Evolutionary conservation across 2,888 invertebrate genomes (phyloP).

Genomic region (Heliconius erato): DNA sequence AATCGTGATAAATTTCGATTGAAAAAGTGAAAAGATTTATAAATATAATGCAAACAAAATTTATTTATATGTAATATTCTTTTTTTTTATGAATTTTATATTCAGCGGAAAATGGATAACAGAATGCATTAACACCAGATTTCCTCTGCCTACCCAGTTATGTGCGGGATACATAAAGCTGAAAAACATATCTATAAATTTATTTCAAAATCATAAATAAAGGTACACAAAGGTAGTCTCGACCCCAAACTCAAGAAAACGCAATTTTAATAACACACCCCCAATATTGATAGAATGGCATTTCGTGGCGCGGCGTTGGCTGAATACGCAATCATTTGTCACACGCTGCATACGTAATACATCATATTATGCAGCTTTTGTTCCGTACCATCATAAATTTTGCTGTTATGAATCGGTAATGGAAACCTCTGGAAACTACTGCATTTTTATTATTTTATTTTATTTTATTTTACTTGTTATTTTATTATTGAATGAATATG

Average conservation of each 20-base stretch:
- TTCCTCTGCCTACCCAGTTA: too few relatives aligned
- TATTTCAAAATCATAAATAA: too few relatives aligned
- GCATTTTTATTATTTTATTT: conserved; percentile 1
- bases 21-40: not conserved
- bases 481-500: not conserved
- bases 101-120: too few relatives aligned
- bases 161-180: not conserved
- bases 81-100: too few relatives aligned
- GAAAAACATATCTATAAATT: not conserved
- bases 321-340: conserved; percentile 40
- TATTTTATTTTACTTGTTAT: not conserved
- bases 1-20: not conserved
- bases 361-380: conserved; percentile 39
- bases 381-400: conserved; percentile 22
- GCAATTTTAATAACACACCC: conserved; percentile 32
- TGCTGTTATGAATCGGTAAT: conserved; percentile 23
- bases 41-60: not conserved
- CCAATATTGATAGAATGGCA: conserved; percentile 41
- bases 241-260: not conserved
- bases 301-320: conserved; percentile 18
- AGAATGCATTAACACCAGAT: too few relatives aligned
- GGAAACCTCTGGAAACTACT: conserved; percentile 7
- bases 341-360: conserved; percentile 41
- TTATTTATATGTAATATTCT: too few relatives aligned
- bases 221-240: too few relatives aligned